Evolutionary conservation across 1,140 invertebrate species (phyloP).

Genomic region (Drosophila funebris): DNA sequence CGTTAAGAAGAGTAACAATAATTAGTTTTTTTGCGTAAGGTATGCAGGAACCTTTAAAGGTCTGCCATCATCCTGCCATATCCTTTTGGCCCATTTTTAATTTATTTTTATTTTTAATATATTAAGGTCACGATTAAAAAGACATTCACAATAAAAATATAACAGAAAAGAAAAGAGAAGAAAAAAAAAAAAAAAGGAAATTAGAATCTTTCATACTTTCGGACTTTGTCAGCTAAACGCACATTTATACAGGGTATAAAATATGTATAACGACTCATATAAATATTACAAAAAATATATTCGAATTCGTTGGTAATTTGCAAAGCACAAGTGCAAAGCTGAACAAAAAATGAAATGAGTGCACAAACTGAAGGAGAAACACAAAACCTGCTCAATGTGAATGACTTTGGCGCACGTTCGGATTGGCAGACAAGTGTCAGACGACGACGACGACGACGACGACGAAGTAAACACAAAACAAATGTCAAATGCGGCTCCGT

Average conservation of each 20-base stretch:
- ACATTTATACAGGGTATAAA: background rate
- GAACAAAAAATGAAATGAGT: constrained; percentile 6
- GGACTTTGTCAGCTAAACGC: background rate
- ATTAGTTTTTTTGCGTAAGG: too few relatives aligned
- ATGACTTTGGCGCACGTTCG: constrained; percentile 53
- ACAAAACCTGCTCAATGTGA: constrained; percentile 42
- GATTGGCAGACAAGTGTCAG: constrained; percentile 58
- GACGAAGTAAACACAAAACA: constrained; percentile 9
- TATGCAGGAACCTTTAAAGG: too few relatives aligned
- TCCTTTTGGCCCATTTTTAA: too few relatives aligned
- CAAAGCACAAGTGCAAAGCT: constrained; percentile 2
- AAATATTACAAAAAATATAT: constrained; percentile 27
- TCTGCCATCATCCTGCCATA: too few relatives aligned
- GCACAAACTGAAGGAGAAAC: constrained; percentile 12
- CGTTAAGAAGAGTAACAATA: too few relatives aligned
- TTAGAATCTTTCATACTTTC: too few relatives aligned
- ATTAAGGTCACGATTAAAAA: too few relatives aligned
- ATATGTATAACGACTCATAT: too few relatives aligned
- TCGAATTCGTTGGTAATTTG: constrained; percentile 19
- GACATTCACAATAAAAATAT: too few relatives aligned
- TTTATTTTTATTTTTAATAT: too few relatives aligned
- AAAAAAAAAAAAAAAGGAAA: too few relatives aligned
- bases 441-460: constrained; percentile 7
- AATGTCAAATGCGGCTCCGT: constrained; percentile 27
- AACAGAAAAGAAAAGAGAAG: too few relatives aligned